phyloP scores from a whole-genome alignment of 2,888 invertebrate species.

The Tolmerus cingulatus region DNA sequence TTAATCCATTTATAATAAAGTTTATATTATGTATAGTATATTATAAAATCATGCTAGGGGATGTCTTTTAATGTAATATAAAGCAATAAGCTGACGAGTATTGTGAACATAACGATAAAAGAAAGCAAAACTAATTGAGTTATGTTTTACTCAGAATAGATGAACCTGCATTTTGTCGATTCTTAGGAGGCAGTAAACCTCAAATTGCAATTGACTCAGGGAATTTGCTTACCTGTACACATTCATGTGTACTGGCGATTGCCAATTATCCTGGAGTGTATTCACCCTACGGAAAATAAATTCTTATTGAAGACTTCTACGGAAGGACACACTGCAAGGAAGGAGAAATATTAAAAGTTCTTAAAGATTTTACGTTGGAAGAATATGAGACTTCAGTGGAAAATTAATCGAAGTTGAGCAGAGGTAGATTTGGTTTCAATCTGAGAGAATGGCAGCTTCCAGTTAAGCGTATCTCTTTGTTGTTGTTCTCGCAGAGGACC shows the following conservation, averaged over 20 bases:
- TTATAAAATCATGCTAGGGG: not conserved
- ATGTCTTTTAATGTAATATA: not conserved
- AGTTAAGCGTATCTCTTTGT: not conserved
- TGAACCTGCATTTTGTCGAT: not conserved
- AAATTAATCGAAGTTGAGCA: not conserved
- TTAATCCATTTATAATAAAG: not conserved
- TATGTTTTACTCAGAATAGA: not conserved
- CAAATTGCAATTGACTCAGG: not conserved
- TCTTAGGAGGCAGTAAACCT: not conserved
- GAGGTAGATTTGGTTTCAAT: not conserved
- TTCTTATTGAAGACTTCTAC: not conserved
- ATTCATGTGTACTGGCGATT: not conserved
- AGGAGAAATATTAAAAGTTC: not conserved
- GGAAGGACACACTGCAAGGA: not conserved
- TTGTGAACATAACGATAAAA: not conserved
- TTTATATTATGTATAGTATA: not conserved
- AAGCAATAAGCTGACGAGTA: not conserved
- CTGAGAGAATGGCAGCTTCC: not conserved
- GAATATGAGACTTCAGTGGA: not conserved
- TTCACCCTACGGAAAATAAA: not conserved
- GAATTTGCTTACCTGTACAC: not conserved
- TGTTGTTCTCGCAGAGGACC: not conserved
- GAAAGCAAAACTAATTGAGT: not conserved
- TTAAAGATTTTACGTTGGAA: not conserved
- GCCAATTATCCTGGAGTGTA: not conserved